Evolutionary conservation across 2,888 invertebrate species (phyloP), one percentile per base, ranked within the genome.

Genomic region (Hyalella azteca): DNA sequence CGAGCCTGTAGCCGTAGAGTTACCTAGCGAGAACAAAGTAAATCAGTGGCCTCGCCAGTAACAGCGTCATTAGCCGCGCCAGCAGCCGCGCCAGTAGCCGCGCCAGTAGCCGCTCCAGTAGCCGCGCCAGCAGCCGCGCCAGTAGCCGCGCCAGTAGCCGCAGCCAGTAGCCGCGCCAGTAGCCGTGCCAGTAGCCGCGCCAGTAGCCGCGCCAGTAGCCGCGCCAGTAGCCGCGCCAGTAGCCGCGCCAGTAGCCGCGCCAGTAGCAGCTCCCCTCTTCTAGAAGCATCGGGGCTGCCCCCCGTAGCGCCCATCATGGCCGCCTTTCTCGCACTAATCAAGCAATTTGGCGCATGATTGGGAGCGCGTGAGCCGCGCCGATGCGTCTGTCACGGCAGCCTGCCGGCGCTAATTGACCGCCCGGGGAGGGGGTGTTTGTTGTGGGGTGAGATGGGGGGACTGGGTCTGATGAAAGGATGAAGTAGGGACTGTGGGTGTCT

Each of bases 291-390:
- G 36, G 19, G 15, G 19, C 19, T 66, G 66, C 66, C 66, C 66
- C 66, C 66, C 66, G 66, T 7, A 29, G 66, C 29, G 66, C 36
- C 66, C 66, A 66, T 66, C 36, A 66, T 66, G 66, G 66, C 7
- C 66, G 66, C 66, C 66, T 66, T 66, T 66, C 66, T 66, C 66
- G 66, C 66, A 66, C 66, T 66, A 66, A 66, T 66, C 66, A 66
- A 66, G 66, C 66, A 66, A 66, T 66, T 66, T 66, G 66, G 66
- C 29, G 66, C 66, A 66, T 66, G 66, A 66, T 66, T 66, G 59
- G 29, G 59, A 45, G 45, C 45, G 59, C 32, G 59, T 59, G 59
- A n/a, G n/a, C 50, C 26, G 59, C 11, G 32, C 59, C 59, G 29
- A 19, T 26, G 32, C 59, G 59, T 32, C 59, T 59, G 59, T 59